Evolutionary conservation across 2,888 invertebrate species (phyloP).

Genomic region (Euplagia quadripunctaria): DNA sequence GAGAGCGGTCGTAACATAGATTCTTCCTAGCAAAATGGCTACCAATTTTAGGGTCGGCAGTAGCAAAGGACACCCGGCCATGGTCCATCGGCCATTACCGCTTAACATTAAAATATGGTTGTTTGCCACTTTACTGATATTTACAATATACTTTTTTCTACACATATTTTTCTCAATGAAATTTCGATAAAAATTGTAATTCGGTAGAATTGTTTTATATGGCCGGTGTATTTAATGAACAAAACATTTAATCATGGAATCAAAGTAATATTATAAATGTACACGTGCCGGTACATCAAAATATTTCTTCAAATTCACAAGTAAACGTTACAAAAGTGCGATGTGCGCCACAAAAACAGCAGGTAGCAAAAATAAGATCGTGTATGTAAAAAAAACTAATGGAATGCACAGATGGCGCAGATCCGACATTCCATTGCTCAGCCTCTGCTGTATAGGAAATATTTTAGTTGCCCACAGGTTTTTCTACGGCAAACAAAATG

Average conservation of each 20-base stretch:
- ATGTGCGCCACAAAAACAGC: slow-evolving; percentile 72
- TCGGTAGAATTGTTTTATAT: not conserved
- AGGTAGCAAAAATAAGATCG: slow-evolving; percentile 81
- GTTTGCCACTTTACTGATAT: not conserved
- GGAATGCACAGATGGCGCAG: slow-evolving; percentile 86
- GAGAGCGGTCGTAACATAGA: no score
- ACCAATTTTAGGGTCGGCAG: no score
- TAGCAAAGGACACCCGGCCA: no score
- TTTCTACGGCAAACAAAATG: not conserved
- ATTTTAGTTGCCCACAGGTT: slow-evolving; percentile 12
- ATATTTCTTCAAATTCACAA: slow-evolving; percentile 46
- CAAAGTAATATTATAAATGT: slow-evolving; percentile 19
- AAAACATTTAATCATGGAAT: not conserved
- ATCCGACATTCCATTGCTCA: slow-evolving; percentile 75
- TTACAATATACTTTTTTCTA: no score
- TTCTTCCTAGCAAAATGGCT: no score
- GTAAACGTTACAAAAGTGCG: slow-evolving; percentile 66
- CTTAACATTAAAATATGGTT: not conserved
- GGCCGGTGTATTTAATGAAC: not conserved
- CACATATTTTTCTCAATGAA: no score
- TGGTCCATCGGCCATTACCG: not conserved
- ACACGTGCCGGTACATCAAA: slow-evolving; percentile 31
- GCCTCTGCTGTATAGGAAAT: slow-evolving; percentile 59
- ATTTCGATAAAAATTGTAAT: not conserved
- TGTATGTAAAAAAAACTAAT: slow-evolving; percentile 67